phyloP scores from a whole-genome alignment of 2,888 invertebrate genomes.

The Oscheius sp. region DNA sequence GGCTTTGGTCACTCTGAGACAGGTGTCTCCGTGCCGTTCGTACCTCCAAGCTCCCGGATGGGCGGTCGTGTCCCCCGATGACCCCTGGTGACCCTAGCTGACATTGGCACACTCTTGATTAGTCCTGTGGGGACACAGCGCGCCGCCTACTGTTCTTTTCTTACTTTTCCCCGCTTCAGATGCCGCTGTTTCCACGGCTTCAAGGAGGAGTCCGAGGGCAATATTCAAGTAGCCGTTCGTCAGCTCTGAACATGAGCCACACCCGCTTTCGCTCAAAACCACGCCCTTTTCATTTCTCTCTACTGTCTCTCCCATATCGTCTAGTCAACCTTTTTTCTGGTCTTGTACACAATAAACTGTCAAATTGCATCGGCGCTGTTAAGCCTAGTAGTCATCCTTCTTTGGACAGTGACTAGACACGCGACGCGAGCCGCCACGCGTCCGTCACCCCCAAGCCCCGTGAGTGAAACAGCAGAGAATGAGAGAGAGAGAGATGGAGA shows the following conservation, averaged over 20 bases:
- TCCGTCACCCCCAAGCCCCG: neutral
- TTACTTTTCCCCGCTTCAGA: slow-evolving; percentile 29
- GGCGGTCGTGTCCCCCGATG: slow-evolving; percentile 25
- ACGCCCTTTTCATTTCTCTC: slow-evolving; percentile 6
- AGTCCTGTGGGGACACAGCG: slow-evolving; percentile 13
- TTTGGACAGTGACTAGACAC: neutral
- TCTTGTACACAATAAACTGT: slow-evolving; percentile 2
- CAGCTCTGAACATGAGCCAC: slow-evolving; percentile 6
- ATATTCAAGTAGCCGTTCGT: slow-evolving; percentile 46
- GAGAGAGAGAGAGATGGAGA: too few species aligned
- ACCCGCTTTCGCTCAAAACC: neutral
- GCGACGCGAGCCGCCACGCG: slow-evolving; percentile 28
- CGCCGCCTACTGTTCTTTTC: neutral
- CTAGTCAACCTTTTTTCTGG: neutral
- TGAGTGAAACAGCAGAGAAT: slow-evolving; percentile 32
- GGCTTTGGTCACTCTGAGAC: neutral
- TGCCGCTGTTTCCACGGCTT: slow-evolving; percentile 60
- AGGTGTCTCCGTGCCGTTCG: slow-evolving; percentile 21
- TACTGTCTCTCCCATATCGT: neutral
- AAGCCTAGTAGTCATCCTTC: too few species aligned
- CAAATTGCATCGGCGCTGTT: too few species aligned
- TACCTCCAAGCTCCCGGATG: slow-evolving; percentile 7
- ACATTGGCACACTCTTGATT: slow-evolving; percentile 20
- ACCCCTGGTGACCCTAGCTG: slow-evolving; percentile 22
- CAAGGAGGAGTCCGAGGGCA: slow-evolving; percentile 59